Conservation (phyloP, 2,888 invertebrate genomes). For the Lagria hirta region DNA sequence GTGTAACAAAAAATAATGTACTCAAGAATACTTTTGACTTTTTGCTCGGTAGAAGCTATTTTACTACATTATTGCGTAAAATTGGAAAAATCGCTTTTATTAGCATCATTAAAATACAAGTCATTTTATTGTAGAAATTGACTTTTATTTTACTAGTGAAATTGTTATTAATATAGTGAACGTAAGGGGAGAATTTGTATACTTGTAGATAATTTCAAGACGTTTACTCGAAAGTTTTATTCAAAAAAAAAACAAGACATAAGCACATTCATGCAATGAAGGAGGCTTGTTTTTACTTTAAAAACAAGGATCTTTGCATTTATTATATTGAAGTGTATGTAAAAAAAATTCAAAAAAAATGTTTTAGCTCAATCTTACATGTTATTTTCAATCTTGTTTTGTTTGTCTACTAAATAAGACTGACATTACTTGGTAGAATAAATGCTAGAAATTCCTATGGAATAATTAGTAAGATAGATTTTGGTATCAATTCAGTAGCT, state of each 20-base stretch:
- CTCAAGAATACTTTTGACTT: slow-evolving; percentile 32
- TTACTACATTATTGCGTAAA: slow-evolving; percentile 27
- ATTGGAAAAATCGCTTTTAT: slow-evolving; percentile 26
- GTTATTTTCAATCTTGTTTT: slow-evolving; percentile 10
- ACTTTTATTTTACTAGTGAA: slow-evolving; percentile 20
- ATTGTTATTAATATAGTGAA: slow-evolving; percentile 50
- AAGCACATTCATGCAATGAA: too few relatives aligned
- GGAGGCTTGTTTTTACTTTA: too few relatives aligned
- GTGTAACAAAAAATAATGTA: slow-evolving; percentile 34
- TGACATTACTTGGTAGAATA: slow-evolving; percentile 23
- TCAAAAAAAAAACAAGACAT: not conserved
- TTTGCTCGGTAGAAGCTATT: slow-evolving; percentile 38
- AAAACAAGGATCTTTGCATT: too few relatives aligned
- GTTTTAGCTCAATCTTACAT: slow-evolving; percentile 10
- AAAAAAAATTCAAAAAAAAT: too few relatives aligned
- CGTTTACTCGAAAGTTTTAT: slow-evolving; percentile 31
- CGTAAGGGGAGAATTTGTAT: slow-evolving; percentile 48
- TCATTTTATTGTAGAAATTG: slow-evolving; percentile 11
- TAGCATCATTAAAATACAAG: slow-evolving; percentile 17
- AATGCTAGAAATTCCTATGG: slow-evolving; percentile 25
- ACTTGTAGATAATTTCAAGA: slow-evolving; percentile 45
- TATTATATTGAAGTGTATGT: too few relatives aligned
- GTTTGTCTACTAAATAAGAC: slow-evolving; percentile 17
- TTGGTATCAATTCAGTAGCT: slow-evolving; percentile 16
- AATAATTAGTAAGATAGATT: slow-evolving; percentile 21